Evolutionary conservation across 2,113 vertebrate genomes (phyloP).

Genomic region (Heterocephalus glaber): DNA sequence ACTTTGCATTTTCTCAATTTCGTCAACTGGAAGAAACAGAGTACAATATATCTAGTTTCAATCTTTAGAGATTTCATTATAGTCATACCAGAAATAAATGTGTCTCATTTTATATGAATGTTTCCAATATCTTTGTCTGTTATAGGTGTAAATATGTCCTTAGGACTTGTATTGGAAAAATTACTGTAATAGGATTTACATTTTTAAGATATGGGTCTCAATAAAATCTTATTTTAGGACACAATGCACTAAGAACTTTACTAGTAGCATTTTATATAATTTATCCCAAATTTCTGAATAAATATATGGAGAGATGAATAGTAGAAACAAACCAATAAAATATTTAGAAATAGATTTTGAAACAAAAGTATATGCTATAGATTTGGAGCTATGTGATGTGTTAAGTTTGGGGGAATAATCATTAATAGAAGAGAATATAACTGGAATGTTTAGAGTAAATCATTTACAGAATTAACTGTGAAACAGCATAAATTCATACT

Average conservation of each 20-base stretch:
- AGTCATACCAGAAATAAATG: slow-evolving; percentile 39
- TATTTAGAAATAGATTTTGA: background rate
- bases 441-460: background rate
- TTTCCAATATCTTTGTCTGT: slow-evolving; percentile 43
- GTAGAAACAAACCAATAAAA: background rate
- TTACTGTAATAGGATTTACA: slow-evolving; percentile 36
- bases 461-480: background rate
- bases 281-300: slow-evolving; percentile 19
- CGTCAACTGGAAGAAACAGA: slow-evolving; percentile 34
- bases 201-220: slow-evolving; percentile 19
- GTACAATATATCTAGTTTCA: background rate
- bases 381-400: background rate
- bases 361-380: background rate
- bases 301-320: background rate
- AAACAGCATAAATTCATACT: background rate
- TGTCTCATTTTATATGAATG: slow-evolving; percentile 13
- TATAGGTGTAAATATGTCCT: slow-evolving; percentile 32
- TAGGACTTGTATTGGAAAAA: background rate
- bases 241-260: slow-evolving; percentile 43
- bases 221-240: slow-evolving; percentile 16
- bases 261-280: slow-evolving; percentile 20
- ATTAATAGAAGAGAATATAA: background rate
- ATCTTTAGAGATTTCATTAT: slow-evolving; percentile 52
- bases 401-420: slow-evolving; percentile 3
- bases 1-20: background rate